Evolutionary conservation across 2,888 invertebrate species (phyloP), one percentile per base, ranked within the genome.

Genomic region (Epirrhoe tristata): DNA sequence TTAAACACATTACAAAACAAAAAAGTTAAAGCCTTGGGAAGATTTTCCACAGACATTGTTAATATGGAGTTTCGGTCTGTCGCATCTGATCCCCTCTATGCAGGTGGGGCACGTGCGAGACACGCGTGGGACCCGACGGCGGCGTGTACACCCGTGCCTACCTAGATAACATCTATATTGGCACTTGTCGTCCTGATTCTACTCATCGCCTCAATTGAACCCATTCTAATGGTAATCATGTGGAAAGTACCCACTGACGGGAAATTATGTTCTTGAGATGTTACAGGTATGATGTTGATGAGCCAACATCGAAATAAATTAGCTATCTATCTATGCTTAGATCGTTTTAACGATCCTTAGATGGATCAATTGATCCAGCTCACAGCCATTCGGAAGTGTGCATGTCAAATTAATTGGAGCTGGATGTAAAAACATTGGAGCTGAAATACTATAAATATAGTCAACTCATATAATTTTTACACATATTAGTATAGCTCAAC

Each of bases 121-220:
- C 72, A 71, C 70, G 72, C 71, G 72, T 67, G 69, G 61, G 71
- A 66, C 63, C n/a, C n/a, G n/a, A n/a, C 70, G 16, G 64, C 66
- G 67, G 50, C 56, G 64, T 63, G 67, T 50, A 51, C 0, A 48
- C 57, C n/a, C 5, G 6, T 16, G 51, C 58, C 51, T 16, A 62
- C 52, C 12, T 50, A 61, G 66, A 63, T 69, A 69, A 31, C 43
- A 66, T 66, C 69, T 61, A 54, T 69, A 69, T 63, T 66, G 63
- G 39, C 66, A 69, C 69, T 69, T 69, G 66, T 66, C 57, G 58
- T 14, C 16, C 52, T 57, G 66, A 61, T 62, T 58, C 39, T 12
- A 10, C 34, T 17, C 50, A 50, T 32, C 55, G 14, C 58, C 50
- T 39, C 50, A 32, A 39, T 48, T 36, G 17, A 58, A 46, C 43